Evolutionary conservation across 2,113 vertebrate species (phyloP).

Genomic region (Mormoops blainvillei): DNA sequence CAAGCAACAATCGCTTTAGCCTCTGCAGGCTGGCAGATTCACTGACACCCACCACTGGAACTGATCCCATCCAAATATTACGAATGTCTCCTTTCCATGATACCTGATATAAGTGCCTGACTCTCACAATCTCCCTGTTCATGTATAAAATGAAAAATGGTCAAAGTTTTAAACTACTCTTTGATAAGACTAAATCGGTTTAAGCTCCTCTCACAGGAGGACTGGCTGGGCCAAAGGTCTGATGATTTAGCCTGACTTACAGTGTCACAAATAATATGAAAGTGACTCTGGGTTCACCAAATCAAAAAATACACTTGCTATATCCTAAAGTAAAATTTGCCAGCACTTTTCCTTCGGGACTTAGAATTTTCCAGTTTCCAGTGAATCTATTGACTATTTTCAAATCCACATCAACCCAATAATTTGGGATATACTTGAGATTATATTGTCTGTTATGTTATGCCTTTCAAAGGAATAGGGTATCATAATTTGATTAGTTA

Average conservation of each 20-base stretch:
- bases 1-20: conserved; percentile 54
- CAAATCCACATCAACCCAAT: neutral
- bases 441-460: neutral
- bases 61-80: neutral
- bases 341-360: neutral
- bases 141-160: conserved; percentile 27
- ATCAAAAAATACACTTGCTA: neutral
- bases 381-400: neutral
- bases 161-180: neutral
- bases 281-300: neutral
- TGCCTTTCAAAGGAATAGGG: neutral
- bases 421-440: neutral
- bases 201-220: neutral
- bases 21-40: conserved; percentile 58
- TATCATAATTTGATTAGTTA: neutral
- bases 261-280: neutral
- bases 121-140: conserved; percentile 18
- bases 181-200: neutral
- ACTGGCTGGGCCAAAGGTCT: neutral
- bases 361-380: neutral
- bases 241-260: neutral
- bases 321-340: neutral
- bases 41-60: conserved; percentile 14
- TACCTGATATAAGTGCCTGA: conserved; percentile 26
- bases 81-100: conserved; percentile 32